Percentiles rank a stretch among this genome's conserved stretches.
Conservation (phyloP, 2,113 vertebrate genomes). For the human (Homo sapiens) region DNA sequence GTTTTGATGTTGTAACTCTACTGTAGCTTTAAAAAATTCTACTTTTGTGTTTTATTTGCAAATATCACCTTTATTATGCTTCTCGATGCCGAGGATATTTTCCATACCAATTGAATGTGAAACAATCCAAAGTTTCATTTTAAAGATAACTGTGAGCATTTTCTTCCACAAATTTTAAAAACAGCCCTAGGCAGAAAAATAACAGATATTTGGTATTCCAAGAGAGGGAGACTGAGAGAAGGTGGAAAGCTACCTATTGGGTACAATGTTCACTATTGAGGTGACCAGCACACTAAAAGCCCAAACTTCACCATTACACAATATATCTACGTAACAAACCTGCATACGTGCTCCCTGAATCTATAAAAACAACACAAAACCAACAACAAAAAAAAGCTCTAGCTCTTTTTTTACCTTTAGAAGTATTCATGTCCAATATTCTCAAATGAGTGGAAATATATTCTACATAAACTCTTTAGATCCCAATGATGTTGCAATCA, state of each 20-base stretch:
- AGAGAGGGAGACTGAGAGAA: too few relatives aligned
- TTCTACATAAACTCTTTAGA: conserved; percentile 24
- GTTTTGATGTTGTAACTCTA: neutral
- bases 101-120: neutral
- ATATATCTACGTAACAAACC: too few relatives aligned
- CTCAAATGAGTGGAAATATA: neutral
- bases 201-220: too few relatives aligned
- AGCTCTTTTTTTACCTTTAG: neutral
- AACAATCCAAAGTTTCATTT: neutral
- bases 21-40: neutral
- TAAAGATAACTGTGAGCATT: neutral
- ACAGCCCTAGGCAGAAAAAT: neutral
- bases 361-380: too few relatives aligned
- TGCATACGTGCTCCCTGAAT: too few relatives aligned
- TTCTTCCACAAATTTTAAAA: neutral
- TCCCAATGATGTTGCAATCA: neutral
- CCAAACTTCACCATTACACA: too few relatives aligned
- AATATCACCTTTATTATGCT: neutral
- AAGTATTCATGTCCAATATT: neutral
- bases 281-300: too few relatives aligned
- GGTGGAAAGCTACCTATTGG: too few relatives aligned
- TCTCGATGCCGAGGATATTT: neutral
- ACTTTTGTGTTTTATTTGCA: neutral
- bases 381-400: neutral
- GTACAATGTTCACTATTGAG: too few relatives aligned